Evolutionary conservation across 2,888 invertebrate genomes (phyloP), one percentile per base, ranked within the genome.

Genomic region (Tachina lurida): DNA sequence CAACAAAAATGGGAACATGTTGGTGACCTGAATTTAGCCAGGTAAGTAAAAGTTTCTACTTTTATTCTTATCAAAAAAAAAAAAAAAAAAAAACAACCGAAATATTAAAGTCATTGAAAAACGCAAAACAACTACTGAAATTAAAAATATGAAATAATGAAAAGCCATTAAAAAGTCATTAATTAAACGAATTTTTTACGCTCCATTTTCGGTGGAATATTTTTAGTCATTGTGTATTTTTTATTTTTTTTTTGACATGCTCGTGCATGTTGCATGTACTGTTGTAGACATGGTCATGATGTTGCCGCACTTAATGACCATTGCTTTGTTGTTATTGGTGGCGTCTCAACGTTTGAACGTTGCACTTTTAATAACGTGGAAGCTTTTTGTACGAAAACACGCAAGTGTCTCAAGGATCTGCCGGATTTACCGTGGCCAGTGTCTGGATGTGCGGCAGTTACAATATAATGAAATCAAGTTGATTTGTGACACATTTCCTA

Each of bases 361-460:
- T 67, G 94, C 62, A 94, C 95, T 0, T 91, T 96, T 22, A 95
- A 94, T 89, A 95, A 94, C 88, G 95, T 95, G 43, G 96, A 96
- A 90, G 95, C 95, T 62, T 96, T 94, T 88, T 95, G 95, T 89
- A 94, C 94, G 87, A 94, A 94, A 89, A 93, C 95, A 79, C 93
- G 92, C 7, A 93, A 94, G 12, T 95, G 95, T 95, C 94, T 95
- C 84, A 93, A 94, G 84, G 95, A 95, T 4, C 94, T 95, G 22
- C 94, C 95, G 2, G 93, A 94, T 7, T 91, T 96, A 43, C 95
- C 95, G 0, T 93, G 94, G n/a, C 94, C 95, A 0, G 92, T 96
- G 63, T 95, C 95, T 0, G 95, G 95, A 10, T 70, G 89, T 87
- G 88, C 89, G 41, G 88, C 88, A 58, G 87, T 89, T 49, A 77